A percentile compares a stretch with the other conserved stretches of the same genome.
phyloP scores from a whole-genome alignment of 2,113 vertebrate species.

The Melozone crissalis region DNA sequence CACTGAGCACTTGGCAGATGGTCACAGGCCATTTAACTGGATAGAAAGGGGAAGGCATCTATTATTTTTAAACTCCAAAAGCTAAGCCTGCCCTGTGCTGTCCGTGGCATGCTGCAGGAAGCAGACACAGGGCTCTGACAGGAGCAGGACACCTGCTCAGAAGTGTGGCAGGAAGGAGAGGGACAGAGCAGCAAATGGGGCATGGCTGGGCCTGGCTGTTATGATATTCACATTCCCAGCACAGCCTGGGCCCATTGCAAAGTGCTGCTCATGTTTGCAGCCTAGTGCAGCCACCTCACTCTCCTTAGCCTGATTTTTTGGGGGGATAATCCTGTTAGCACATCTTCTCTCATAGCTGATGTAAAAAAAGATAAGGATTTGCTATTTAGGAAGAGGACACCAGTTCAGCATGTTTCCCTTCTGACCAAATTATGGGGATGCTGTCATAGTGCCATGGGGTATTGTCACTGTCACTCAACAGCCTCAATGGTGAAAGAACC shows the following conservation, averaged over 20 bases:
- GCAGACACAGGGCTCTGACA: not conserved
- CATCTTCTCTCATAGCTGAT: not conserved
- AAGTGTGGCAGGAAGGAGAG: not conserved
- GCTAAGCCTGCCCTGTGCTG: not conserved
- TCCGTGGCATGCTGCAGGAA: not conserved
- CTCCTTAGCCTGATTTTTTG: not conserved
- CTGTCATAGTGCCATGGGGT: not conserved
- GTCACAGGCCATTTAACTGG: constrained; percentile 17
- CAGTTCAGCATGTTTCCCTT: not conserved
- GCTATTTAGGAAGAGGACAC: not conserved
- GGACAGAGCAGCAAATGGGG: fast-evolving
- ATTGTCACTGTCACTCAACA: not conserved
- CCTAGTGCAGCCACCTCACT: not conserved
- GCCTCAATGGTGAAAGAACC: not conserved
- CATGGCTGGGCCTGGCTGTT: not conserved
- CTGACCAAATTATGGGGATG: not conserved
- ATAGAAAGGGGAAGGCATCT: not conserved
- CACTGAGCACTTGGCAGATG: constrained; percentile 8
- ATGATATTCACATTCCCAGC: fast-evolving
- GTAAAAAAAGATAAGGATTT: not conserved
- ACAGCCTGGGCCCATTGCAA: not conserved
- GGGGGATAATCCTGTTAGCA: not conserved
- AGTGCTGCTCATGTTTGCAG: not conserved
- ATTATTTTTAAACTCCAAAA: constrained; percentile 21
- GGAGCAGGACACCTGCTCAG: not conserved